phyloP scores from a whole-genome alignment of 2,113 vertebrate species.

The Barbus barbus region DNA sequence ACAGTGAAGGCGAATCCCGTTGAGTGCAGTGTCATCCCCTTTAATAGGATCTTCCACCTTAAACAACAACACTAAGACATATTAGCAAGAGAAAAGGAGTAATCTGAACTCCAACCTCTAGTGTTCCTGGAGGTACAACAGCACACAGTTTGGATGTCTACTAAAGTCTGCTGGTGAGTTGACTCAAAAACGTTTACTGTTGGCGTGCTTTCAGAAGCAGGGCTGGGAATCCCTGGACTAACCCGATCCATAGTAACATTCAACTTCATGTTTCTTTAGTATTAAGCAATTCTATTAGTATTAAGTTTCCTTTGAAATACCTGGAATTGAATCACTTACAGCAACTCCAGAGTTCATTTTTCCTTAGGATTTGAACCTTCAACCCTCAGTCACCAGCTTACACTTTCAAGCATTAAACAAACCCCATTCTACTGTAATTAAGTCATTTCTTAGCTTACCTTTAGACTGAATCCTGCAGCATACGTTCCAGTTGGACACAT shows the following conservation, averaged over 20 bases:
- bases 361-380: no score
- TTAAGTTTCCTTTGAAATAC: no score
- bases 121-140: no score
- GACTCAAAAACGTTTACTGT: no score
- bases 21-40: constrained; percentile 46
- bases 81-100: neutral
- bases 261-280: no score
- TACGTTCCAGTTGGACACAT: neutral
- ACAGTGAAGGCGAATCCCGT: constrained; percentile 55
- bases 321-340: no score
- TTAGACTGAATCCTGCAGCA: constrained; percentile 43
- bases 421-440: no score
- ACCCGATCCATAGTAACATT: neutral
- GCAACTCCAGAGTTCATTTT: no score
- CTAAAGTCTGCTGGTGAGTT: no score
- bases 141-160: neutral
- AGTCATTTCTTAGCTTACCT: neutral
- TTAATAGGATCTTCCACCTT: neutral
- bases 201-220: neutral
- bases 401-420: no score
- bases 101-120: neutral
- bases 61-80: neutral
- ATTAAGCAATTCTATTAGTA: no score
- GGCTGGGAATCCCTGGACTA: neutral
- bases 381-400: no score